Evolutionary conservation across 2,797 vertebrate species (phyloP).

Genomic region (Novumbra hubbsi): DNA sequence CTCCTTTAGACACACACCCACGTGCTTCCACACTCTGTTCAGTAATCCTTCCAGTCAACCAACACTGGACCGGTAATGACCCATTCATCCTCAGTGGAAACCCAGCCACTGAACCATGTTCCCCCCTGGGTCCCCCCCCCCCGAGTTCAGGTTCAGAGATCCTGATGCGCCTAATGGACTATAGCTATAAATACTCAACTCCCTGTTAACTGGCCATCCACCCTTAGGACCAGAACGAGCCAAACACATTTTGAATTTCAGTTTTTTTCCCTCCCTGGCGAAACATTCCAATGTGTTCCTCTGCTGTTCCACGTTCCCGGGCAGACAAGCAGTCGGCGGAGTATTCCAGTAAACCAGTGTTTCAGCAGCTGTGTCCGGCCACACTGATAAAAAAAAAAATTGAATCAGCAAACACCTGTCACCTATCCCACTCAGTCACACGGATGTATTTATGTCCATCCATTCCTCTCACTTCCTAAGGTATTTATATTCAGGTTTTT

Average conservation of each 20-base stretch:
- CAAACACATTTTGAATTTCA: conserved; percentile 8
- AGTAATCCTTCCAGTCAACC: neutral
- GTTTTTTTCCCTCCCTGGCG: neutral
- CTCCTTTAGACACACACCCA: conserved; percentile 8
- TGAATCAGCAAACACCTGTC: conserved; percentile 14
- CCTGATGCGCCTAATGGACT: conserved; percentile 13
- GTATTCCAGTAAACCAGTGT: conserved; percentile 17
- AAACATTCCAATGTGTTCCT: conserved; percentile 12
- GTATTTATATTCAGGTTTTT: too few relatives aligned
- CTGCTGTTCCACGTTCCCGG: conserved; percentile 6
- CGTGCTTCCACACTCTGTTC: neutral
- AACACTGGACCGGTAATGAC: neutral
- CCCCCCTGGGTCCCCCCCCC: neutral
- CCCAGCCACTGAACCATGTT: neutral
- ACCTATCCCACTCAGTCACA: neutral
- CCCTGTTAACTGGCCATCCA: conserved; percentile 13
- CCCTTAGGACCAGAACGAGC: conserved; percentile 4
- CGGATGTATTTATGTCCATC: neutral
- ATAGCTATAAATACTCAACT: conserved; percentile 24
- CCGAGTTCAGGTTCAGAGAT: conserved; percentile 1
- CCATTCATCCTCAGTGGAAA: neutral
- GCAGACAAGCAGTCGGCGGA: neutral
- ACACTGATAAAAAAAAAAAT: conserved; percentile 10
- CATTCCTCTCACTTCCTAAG: neutral
- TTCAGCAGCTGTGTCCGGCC: conserved; percentile 22